These are phyloP conservation scores for Ectemnius lituratus DNA, from an alignment of 2,888 invertebrate species.

Conservation along the genomic window DNA sequence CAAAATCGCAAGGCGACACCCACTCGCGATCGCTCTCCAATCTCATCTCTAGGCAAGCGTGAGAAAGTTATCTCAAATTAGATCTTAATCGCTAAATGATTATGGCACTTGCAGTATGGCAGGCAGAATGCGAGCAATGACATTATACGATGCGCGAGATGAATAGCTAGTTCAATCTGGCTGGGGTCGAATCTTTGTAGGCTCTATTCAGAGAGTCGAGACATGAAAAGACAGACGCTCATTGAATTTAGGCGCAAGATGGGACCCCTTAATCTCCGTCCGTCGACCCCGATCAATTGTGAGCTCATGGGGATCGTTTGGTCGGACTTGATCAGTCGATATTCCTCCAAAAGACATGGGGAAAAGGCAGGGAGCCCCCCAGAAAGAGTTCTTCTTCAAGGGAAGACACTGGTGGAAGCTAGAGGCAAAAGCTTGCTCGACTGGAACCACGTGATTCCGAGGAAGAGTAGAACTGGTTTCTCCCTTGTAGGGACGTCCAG, in stretches of 20 bases:
- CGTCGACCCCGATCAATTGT: too few species aligned
- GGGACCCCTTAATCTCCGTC: too few species aligned
- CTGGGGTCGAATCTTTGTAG: neutral
- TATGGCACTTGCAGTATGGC: conserved; percentile 34
- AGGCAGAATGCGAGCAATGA: conserved; percentile 2
- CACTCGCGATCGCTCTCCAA: neutral
- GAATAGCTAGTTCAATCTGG: neutral
- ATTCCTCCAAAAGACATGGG: too few species aligned
- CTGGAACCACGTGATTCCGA: neutral
- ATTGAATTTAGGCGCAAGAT: too few species aligned
- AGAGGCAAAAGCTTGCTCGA: conserved; percentile 9
- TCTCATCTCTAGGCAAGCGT: neutral
- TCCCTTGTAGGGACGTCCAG: conserved; percentile 16
- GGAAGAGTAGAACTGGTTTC: conserved; percentile 14
- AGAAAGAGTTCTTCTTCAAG: too few species aligned
- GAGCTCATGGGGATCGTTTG: too few species aligned
- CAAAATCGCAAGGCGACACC: too few species aligned
- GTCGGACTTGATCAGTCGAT: too few species aligned
- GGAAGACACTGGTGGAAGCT: neutral
- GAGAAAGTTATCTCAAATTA: too few species aligned
- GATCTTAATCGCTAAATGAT: neutral
- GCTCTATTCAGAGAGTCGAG: too few species aligned
- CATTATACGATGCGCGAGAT: conserved; percentile 4
- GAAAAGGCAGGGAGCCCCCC: too few species aligned
- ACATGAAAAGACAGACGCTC: too few species aligned